Evolutionary conservation across 2,888 invertebrate genomes (phyloP), one percentile per base, ranked within the genome.

Genomic region (Cryptophagus acutangulus): DNA sequence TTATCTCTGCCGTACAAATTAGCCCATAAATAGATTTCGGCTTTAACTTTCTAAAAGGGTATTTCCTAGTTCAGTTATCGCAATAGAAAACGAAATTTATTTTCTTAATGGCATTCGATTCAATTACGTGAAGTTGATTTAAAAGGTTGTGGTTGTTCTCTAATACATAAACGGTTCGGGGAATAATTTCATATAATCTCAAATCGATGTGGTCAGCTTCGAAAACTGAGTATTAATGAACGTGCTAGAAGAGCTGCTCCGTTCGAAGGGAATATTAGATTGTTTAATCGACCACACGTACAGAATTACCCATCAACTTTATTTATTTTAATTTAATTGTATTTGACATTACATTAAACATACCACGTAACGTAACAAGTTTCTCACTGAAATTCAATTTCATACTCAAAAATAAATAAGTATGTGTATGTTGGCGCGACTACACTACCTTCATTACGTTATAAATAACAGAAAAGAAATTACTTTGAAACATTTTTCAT

Each of bases 381-480:
- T n/a, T n/a, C n/a, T n/a, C n/a, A n/a, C n/a, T n/a, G n/a, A n/a
- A n/a, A n/a, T n/a, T n/a, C n/a, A n/a, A n/a, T n/a, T n/a, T n/a
- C n/a, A 20, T 20, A 20, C 6, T 20, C 6, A n/a, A 20, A 20
- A 20, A 20, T n/a, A 20, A 20, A 20, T 20, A 20, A 20, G n/a
- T 20, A 20, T 20, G 24, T n/a, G 24, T 20, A n/a, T 20, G 24
- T 8, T 20, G 24, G 24, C 24, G 24, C 24, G 6, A 8, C 24
- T n/a, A 47, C 49, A 40, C 46, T 55, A 49, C 49, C 49, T 53
- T 52, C 50, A 55, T 56, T 55, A 56, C 54, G 54, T 50, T 50
- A 54, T 55, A 56, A 56, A 55, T 55, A 55, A 56, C 28, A 35
- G 33, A 44, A 42, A 53, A 52, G 55, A 53, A 55, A 55, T 55